phyloP scores from a whole-genome alignment of 2,113 vertebrate species.

The Emydura subglobosa region DNA sequence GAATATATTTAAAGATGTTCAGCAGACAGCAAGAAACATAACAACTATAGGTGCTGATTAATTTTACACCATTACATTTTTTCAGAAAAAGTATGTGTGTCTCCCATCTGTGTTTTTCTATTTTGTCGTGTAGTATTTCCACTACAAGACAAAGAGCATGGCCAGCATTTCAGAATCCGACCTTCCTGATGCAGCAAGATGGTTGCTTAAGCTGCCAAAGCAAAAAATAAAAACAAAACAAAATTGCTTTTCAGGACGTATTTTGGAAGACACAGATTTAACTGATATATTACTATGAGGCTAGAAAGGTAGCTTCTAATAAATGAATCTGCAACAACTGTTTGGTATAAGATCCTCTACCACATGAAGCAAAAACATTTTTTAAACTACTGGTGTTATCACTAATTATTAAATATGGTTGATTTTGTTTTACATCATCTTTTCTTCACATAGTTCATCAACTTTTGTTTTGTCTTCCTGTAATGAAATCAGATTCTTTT shows the following conservation, averaged over 20 bases:
- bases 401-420: not conserved
- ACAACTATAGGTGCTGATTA: not conserved
- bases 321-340: not conserved
- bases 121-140: conserved; percentile 20
- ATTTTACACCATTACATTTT: not conserved
- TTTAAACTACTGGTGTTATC: not conserved
- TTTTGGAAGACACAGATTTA: not conserved
- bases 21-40: not conserved
- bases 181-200: not conserved
- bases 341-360: not conserved
- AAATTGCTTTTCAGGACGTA: not conserved
- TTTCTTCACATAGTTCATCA: conserved; percentile 28
- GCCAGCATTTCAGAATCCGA: conserved; percentile 19
- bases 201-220: not conserved
- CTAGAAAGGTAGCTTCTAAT: not conserved
- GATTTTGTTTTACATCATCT: conserved; percentile 1
- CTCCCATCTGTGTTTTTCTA: conserved; percentile 7
- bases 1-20: not conserved
- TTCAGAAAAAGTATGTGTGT: not conserved
- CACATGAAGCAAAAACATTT: not conserved
- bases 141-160: conserved; percentile 18
- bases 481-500: conserved; percentile 35
- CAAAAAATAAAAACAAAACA: conserved; percentile 18
- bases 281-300: not conserved
- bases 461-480: conserved; percentile 34